Evolutionary conservation across 1,140 invertebrate genomes (phyloP), one percentile per base, ranked within the genome.

Genomic region (Andrena cerasifolii): DNA sequence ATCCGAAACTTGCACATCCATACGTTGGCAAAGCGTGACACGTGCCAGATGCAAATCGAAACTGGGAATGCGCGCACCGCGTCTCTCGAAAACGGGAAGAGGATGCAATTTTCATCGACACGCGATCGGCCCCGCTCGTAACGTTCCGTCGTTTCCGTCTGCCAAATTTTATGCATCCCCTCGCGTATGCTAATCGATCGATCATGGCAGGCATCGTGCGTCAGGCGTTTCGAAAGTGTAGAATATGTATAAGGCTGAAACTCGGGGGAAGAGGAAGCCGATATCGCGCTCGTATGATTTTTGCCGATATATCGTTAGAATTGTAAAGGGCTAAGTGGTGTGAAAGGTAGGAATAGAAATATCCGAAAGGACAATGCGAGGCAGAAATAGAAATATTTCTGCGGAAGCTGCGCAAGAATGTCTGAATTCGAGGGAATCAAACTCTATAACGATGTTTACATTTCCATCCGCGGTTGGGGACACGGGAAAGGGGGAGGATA

Each of bases 31-130:
- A 40, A 67, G 33, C 62, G 66, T 62, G 66, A 71, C 66, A 62
- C 67, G 75, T 77, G 66, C 56, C 67, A 71, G 24, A 43, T 54
- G 66, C 75, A 71, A 71, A 77, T 71, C 67, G 54, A 40, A 3
- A 10, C 3, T 53, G 33, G 66, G 40, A 76, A 58, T 54, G 63
- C 31, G 33, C 56, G 66, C 66, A 68, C 36, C 73, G 43, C 21
- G 12, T 43, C 36, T 24, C 6, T 24, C 33, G n/a, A 56, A 66
- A 56, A 43, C 33, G 36, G 33, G 36, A 45, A 56, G 24, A 24
- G 72, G 61, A 66, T 24, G 61, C 36, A 66, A 74, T 74, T 74
- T 54, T 74, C 70, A 56, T 53, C 16, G 58, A 40, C 36, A 43
- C 24, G 59, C 21, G 28, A 63, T 63, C 45, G 36, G 36, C 36